A percentile compares a stretch with the other conserved stretches of the same genome.
phyloP scores from a whole-genome alignment of 2,888 invertebrate genomes.

The Cataglyphis rosenhaueri region DNA sequence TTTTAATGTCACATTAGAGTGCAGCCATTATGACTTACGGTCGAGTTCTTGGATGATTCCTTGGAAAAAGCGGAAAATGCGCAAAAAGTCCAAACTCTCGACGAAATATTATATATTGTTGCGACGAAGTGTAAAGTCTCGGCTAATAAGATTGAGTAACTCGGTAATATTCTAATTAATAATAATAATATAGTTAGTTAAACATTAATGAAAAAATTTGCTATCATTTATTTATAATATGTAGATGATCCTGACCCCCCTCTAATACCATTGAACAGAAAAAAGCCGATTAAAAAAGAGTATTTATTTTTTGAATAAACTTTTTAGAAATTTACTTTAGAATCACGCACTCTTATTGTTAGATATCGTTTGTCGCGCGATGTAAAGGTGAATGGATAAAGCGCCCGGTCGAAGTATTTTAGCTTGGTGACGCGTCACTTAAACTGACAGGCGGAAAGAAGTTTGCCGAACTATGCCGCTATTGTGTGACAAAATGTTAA shows the following conservation, averaged over 20 bases:
- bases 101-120: not conserved
- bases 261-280: not conserved
- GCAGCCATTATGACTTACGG: not conserved
- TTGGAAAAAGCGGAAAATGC: not conserved
- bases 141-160: not conserved
- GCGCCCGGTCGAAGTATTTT: not conserved
- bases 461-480: constrained; percentile 23
- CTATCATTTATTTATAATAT: not conserved
- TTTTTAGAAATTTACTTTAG: constrained; percentile 6
- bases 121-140: not conserved
- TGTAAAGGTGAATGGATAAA: not conserved
- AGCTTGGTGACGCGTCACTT: constrained; percentile 1
- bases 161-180: not conserved
- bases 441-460: constrained; percentile 39
- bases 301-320: not conserved
- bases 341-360: not conserved
- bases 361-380: not conserved
- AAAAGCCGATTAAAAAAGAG: not conserved
- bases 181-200: not conserved
- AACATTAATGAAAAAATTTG: not conserved
- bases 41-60: not conserved
- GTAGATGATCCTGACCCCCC: not conserved
- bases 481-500: constrained; percentile 40
- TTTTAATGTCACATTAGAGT: constrained; percentile 33
- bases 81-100: not conserved